A percentile compares a stretch with the other conserved stretches of the same genome.
Conservation (phyloP, 2,113 vertebrate genomes). For the Dromiciops gliroides region DNA sequence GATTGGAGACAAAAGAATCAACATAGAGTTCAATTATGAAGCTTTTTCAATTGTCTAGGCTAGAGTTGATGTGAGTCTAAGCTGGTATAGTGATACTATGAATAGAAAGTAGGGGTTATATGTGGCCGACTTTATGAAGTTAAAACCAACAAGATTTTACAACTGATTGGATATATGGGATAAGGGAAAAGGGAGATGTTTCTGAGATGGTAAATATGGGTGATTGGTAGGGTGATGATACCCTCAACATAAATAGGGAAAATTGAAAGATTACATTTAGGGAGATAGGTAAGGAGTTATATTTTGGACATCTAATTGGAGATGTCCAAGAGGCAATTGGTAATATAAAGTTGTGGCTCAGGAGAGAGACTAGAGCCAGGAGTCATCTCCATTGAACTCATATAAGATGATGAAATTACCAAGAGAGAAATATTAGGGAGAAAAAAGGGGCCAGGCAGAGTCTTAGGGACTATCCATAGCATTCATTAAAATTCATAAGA, state of each 20-base stretch:
- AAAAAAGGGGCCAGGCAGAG: neutral
- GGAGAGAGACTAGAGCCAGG: neutral
- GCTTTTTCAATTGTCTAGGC: neutral
- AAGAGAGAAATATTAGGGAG: neutral
- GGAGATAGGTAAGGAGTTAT: neutral
- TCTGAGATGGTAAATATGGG: neutral
- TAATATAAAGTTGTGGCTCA: neutral
- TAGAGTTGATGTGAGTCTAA: neutral
- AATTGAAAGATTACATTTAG: neutral
- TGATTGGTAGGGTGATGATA: neutral
- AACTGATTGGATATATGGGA: neutral
- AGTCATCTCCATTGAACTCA: neutral
- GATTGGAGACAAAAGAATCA: neutral
- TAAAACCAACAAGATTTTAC: neutral
- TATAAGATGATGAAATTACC: neutral
- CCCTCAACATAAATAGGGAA: neutral
- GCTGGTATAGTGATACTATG: neutral
- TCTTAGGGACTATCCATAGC: neutral
- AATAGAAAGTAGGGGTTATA: neutral
- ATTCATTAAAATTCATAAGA: neutral
- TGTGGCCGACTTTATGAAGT: neutral
- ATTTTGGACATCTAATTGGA: neutral
- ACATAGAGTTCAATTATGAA: neutral
- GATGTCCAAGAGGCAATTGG: neutral
- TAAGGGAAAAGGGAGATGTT: neutral